Evolutionary conservation across 1,140 invertebrate genomes (phyloP).

Genomic region (Pararge aegeria): DNA sequence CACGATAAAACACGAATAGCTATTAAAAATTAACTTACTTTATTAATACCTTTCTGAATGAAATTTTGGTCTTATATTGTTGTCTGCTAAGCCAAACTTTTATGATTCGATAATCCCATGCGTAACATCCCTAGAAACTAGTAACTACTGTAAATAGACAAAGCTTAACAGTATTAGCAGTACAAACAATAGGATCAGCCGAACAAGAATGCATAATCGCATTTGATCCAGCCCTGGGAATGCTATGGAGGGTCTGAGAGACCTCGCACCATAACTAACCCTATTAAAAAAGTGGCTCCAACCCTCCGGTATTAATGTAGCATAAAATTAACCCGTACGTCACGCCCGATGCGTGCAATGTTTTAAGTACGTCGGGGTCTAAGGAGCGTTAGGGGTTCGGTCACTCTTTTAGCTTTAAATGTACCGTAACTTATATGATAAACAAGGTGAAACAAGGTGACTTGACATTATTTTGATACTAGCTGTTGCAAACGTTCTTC

Average conservation of each 20-base stretch:
- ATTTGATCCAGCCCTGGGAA: slow-evolving; percentile 55
- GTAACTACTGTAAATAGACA: slow-evolving; percentile 3
- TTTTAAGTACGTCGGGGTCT: slow-evolving; percentile 51
- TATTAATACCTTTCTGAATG: too few relatives aligned
- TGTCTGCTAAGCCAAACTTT: too few relatives aligned
- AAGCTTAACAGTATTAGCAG: slow-evolving; percentile 20
- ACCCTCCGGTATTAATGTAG: slow-evolving; percentile 72
- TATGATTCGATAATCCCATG: neutral
- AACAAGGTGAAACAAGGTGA: slow-evolving; percentile 27
- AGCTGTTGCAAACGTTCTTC: too few relatives aligned
- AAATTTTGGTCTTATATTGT: too few relatives aligned
- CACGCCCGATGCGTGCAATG: slow-evolving; percentile 52
- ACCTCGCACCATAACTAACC: slow-evolving; percentile 69
- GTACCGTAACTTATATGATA: slow-evolving; percentile 25
- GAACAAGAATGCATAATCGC: slow-evolving; percentile 32
- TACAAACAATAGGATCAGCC: slow-evolving; percentile 27
- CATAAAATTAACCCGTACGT: slow-evolving; percentile 75
- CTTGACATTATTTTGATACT: neutral
- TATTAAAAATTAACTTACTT: too few relatives aligned
- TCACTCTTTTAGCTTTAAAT: slow-evolving; percentile 31
- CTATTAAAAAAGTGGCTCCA: slow-evolving; percentile 68
- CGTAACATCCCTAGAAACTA: neutral
- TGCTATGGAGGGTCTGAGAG: slow-evolving; percentile 39
- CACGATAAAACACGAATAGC: too few relatives aligned
- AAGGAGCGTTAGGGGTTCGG: slow-evolving; percentile 39